Percentiles rank a stretch among this genome's conserved stretches.
Evolutionary conservation across 2,113 vertebrate genomes (phyloP).

Genomic region (Himantopus leucocephalus): DNA sequence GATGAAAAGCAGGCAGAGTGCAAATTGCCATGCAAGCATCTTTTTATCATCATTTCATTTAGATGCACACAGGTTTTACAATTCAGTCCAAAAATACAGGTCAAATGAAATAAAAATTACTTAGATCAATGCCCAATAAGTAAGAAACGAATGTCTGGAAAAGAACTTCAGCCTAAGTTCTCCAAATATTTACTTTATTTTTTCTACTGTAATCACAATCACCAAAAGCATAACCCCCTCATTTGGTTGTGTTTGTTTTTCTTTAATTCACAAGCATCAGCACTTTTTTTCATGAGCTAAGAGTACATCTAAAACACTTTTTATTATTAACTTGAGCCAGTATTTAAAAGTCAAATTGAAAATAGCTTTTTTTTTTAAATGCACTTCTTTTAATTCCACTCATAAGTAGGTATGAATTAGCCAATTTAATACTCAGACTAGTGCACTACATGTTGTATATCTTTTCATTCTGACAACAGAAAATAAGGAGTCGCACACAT

Average conservation of each 20-base stretch:
- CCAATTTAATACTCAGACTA: neutral
- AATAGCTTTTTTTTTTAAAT: constrained; percentile 1
- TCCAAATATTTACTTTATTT: neutral
- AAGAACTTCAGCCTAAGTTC: neutral
- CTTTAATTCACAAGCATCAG: neutral
- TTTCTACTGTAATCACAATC: neutral
- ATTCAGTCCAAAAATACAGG: neutral
- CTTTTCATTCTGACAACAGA: neutral
- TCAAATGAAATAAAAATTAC: neutral
- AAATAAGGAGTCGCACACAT: neutral
- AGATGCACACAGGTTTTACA: neutral
- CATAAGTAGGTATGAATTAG: neutral
- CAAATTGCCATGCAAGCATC: neutral
- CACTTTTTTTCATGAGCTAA: constrained; percentile 36
- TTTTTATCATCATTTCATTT: neutral
- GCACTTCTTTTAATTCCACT: constrained; percentile 12
- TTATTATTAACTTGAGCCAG: constrained; percentile 9
- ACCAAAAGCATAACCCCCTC: neutral
- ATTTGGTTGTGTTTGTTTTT: neutral
- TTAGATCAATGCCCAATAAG: neutral
- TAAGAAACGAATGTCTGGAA: neutral
- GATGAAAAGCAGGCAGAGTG: neutral
- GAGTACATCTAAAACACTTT: constrained; percentile 8
- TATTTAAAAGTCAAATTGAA: constrained; percentile 21
- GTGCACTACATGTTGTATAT: neutral